Percentiles rank a stretch among this genome's conserved stretches.
Evolutionary conservation across 1,140 invertebrate species (phyloP).

Genomic region (Tigriopus japonicus): DNA sequence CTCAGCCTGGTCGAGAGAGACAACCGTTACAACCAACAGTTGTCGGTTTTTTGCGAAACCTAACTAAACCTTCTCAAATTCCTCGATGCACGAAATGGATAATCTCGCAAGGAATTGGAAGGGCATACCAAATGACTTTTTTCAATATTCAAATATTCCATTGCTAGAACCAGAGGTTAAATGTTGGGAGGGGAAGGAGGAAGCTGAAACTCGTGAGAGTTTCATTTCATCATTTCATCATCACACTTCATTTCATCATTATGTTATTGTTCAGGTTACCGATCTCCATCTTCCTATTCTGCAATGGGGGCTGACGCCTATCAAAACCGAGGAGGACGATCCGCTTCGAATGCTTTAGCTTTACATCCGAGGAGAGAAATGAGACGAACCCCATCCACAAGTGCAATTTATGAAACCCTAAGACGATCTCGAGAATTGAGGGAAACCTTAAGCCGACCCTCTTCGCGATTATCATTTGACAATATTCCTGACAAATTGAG

Average conservation of each 20-base stretch:
- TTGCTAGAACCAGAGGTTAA: no score
- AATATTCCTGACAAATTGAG: slow-evolving; percentile 5
- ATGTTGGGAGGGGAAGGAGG: no score
- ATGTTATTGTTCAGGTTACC: not conserved
- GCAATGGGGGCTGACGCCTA: not conserved
- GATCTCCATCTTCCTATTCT: slow-evolving; percentile 9
- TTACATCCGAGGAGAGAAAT: slow-evolving; percentile 23
- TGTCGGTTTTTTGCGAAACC: no score
- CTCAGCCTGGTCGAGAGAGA: no score
- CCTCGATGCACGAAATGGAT: no score
- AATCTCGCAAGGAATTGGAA: no score
- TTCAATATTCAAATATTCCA: no score
- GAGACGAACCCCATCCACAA: slow-evolving; percentile 68
- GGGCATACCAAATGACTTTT: no score
- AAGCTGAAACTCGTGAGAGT: no score
- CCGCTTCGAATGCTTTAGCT: not conserved
- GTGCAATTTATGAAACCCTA: slow-evolving; percentile 59
- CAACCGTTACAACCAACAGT: no score
- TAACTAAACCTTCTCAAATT: no score
- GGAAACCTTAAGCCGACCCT: slow-evolving; percentile 23
- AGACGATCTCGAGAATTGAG: slow-evolving; percentile 5
- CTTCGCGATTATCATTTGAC: slow-evolving; percentile 32
- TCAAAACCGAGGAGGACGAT: not conserved
- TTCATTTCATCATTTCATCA: no score
- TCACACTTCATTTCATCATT: not conserved